These are phyloP conservation scores for Cephalotes varians DNA, from an alignment of 2,888 invertebrate species.

Conservation along the genomic window DNA sequence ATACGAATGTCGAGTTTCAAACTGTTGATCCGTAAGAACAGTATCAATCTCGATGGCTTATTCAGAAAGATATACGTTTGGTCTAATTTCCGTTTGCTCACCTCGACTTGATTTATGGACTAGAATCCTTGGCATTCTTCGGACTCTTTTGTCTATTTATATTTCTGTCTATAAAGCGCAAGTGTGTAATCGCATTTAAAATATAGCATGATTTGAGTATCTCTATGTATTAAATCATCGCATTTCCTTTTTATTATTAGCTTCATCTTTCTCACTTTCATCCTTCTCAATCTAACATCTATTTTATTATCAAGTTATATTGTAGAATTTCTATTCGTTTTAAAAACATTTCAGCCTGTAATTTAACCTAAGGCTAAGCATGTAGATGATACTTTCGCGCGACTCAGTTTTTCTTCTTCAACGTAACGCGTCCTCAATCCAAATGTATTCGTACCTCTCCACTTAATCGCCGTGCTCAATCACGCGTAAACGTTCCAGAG, in stretches of 20 bases:
- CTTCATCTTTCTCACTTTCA: not conserved
- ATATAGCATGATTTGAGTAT: not conserved
- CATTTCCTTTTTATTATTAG: not conserved
- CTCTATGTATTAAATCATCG: not conserved
- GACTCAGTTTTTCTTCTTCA: not conserved
- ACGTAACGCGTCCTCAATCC: not conserved
- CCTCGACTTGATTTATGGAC: constrained; percentile 11
- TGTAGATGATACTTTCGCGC: too few species aligned
- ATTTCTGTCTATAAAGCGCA: not conserved
- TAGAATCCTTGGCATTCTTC: constrained; percentile 14
- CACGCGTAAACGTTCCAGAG: constrained; percentile 65
- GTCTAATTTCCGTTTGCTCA: not conserved
- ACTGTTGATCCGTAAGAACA: not conserved
- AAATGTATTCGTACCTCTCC: constrained; percentile 27
- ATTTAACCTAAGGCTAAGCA: not conserved
- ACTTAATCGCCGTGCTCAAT: constrained; percentile 59
- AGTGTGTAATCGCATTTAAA: not conserved
- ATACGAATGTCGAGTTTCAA: not conserved
- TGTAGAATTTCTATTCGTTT: not conserved
- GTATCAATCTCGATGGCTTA: not conserved
- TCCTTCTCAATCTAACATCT: not conserved
- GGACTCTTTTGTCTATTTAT: not conserved
- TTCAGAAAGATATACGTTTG: not conserved
- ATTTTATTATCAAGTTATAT: not conserved
- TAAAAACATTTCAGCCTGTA: not conserved